Evolutionary conservation across 2,797 vertebrate genomes (phyloP), one percentile per base, ranked within the genome.

Genomic region (Labeo calbasu): DNA sequence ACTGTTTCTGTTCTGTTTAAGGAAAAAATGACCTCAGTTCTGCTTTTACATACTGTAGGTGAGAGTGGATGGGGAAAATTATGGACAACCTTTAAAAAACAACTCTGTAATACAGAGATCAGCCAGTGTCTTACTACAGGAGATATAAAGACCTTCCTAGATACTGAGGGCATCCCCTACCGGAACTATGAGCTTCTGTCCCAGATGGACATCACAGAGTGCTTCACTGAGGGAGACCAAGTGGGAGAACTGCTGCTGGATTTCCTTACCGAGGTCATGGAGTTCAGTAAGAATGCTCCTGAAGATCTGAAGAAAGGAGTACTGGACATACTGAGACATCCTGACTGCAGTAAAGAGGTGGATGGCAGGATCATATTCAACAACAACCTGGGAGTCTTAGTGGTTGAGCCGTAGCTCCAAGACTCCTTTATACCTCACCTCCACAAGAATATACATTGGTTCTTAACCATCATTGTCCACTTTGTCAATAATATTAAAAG

Each of bases 121-220:
- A 96, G 94, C 90, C 89, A 86, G 61, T 97, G 92, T 0, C 14
- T 97, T 87, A 96, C 96, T 23, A 94, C 95, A 0, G 91, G 63
- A 57, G 92, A 96, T 76, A 88, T 99, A 79, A 91, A 88, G 80
- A 89, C 85, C 86, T 87, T 94, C 40, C 92, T 99, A 86, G 95
- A 96, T 48, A 86, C 92, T 23, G 82, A 93, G 6, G 93, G 92
- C 1, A 86, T 97, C 88, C 93, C 91, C 19, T 97, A 96, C 87
- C 90, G 94, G 79, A 90, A 87, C 79, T 92, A 95, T 0, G 94
- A 95, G 79, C 92, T 98, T 76, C 92, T 91, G 2, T 98, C 97
- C 40, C 89, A 95, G 36, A 90, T 99, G 94, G 97, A 99, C 63
- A 97, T 99, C 91, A 97, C 95, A 0, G 96, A 97, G 90, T 99